Evolutionary conservation across 2,113 vertebrate genomes (phyloP).

Genomic region (Megaleporinus macrocephalus): DNA sequence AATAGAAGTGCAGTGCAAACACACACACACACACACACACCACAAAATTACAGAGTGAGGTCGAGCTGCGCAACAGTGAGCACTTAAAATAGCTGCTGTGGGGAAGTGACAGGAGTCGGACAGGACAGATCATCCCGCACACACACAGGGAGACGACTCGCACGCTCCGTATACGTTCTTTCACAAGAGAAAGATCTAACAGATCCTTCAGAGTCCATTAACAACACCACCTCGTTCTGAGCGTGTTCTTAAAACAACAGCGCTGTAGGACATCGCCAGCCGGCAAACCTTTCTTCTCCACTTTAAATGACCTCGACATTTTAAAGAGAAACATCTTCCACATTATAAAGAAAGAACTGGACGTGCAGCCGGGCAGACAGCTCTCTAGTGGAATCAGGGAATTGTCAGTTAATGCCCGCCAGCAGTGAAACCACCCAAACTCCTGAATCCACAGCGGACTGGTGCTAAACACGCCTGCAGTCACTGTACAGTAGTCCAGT

Average conservation of each 20-base stretch:
- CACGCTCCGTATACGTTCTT: not conserved
- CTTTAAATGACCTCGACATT: not conserved
- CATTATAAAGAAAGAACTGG: not conserved
- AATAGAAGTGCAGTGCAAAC: not conserved
- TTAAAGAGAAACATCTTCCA: no score
- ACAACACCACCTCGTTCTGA: not conserved
- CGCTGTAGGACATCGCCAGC: not conserved
- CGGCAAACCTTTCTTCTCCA: not conserved
- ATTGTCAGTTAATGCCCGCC: not conserved
- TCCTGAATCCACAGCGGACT: not conserved
- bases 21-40: conserved; percentile 24
- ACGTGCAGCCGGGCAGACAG: not conserved
- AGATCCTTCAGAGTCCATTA: not conserved
- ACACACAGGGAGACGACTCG: not conserved
- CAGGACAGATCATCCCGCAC: not conserved
- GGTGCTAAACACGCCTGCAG: not conserved
- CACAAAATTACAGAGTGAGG: conserved; percentile 46
- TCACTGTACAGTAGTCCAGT: no score
- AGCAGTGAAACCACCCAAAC: not conserved
- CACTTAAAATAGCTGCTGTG: conserved; percentile 39
- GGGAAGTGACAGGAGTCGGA: conserved; percentile 22
- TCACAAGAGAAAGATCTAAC: no score
- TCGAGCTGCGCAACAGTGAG: conserved; percentile 22
- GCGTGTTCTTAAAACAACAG: not conserved
- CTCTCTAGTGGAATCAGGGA: not conserved